A percentile compares a stretch with the other conserved stretches of the same genome.
Evolutionary conservation across 2,797 vertebrate species (phyloP).

Genomic region (Prunella strophiata): DNA sequence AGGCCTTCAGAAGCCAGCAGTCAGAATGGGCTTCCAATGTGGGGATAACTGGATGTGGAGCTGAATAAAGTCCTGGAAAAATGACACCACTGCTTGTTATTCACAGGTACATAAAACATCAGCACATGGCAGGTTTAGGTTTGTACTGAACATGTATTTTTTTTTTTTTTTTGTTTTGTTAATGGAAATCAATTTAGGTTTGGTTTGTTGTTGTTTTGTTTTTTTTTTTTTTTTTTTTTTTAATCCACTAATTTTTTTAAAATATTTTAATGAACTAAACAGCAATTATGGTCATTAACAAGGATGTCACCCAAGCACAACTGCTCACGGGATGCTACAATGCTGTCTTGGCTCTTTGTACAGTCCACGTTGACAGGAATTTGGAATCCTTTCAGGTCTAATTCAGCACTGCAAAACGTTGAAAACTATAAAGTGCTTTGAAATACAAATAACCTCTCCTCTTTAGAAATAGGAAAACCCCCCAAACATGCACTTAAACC

Average conservation of each 20-base stretch:
- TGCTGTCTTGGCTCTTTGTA: neutral
- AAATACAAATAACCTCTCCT: conserved; percentile 66
- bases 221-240: neutral
- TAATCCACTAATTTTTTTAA: neutral
- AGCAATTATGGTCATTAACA: conserved; percentile 36
- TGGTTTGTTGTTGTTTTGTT: rapidly evolving
- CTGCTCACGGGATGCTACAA: conserved; percentile 40
- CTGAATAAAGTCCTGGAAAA: conserved; percentile 39
- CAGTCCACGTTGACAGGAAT: conserved; percentile 19
- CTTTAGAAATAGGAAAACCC: conserved; percentile 53
- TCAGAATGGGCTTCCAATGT: conserved; percentile 21
- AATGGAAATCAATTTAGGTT: conserved; percentile 24
- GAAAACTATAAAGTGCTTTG: conserved; percentile 68
- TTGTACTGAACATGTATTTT: conserved; percentile 16
- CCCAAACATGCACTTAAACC: conserved; percentile 72
- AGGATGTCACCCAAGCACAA: conserved; percentile 32
- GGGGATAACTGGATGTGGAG: conserved; percentile 21
- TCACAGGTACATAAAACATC: conserved; percentile 34
- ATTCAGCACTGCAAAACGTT: conserved; percentile 57
- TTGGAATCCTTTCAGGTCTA: conserved; percentile 41
- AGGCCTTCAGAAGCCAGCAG: conserved; percentile 23
- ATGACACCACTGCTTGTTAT: conserved; percentile 24
- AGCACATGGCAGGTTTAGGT: conserved; percentile 55
- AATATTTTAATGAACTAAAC: conserved; percentile 25
- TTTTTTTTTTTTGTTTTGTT: neutral